Evolutionary conservation across 2,113 vertebrate species (phyloP).

Genomic region (Callionymus lyra): DNA sequence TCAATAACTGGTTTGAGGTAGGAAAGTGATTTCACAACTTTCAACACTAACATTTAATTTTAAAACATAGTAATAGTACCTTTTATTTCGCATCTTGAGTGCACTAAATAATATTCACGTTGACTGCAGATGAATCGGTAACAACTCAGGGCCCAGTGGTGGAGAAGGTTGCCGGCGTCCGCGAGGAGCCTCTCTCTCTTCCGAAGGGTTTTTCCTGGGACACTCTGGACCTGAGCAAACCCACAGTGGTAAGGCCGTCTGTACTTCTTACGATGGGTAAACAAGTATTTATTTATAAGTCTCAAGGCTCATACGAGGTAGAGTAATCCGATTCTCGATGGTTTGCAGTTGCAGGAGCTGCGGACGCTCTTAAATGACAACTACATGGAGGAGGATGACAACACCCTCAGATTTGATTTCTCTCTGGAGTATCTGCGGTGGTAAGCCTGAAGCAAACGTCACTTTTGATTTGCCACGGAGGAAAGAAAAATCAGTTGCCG

Average conservation of each 20-base stretch:
- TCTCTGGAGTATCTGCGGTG: conserved; percentile 84
- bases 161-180: conserved; percentile 70
- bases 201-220: conserved; percentile 91
- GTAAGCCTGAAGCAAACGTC: conserved; percentile 58
- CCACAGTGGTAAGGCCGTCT: conserved; percentile 70
- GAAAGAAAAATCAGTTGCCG: not conserved
- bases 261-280: not conserved
- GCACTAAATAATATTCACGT: too few relatives aligned
- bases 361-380: conserved; percentile 88
- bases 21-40: too few relatives aligned
- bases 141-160: conserved; percentile 77
- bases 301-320: not conserved
- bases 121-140: conserved; percentile 70
- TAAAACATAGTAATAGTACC: too few relatives aligned
- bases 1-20: too few relatives aligned
- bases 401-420: conserved; percentile 85
- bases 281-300: not conserved
- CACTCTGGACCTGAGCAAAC: conserved; percentile 76
- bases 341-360: conserved; percentile 78
- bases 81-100: too few relatives aligned
- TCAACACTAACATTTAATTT: too few relatives aligned
- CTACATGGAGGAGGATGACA: conserved; percentile 91
- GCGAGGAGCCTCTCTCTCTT: conserved; percentile 81
- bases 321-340: not conserved
- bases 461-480: not conserved